These are phyloP conservation scores for Pheosia gnoma DNA, from an alignment of 2,888 invertebrate genomes.

Conservation along the genomic window DNA sequence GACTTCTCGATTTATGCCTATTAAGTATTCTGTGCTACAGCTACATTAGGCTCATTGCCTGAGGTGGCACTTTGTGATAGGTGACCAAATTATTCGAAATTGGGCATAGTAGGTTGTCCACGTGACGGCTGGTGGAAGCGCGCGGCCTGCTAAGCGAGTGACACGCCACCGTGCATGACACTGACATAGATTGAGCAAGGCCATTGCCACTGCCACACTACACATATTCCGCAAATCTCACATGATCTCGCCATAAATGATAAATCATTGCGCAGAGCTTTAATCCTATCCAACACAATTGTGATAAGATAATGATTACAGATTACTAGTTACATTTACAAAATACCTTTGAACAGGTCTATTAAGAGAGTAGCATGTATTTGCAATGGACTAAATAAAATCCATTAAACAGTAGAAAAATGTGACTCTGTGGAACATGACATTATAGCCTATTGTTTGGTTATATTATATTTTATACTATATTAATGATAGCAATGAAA, in stretches of 20 bases:
- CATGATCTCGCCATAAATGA: conserved; percentile 32
- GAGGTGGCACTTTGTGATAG: background rate
- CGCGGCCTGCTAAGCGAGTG: conserved; percentile 15
- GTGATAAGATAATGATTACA: conserved; percentile 20
- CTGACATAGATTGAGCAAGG: conserved; percentile 54
- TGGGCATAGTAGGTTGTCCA: conserved; percentile 12
- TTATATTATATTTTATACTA: background rate
- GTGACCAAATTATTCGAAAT: background rate
- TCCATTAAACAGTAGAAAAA: background rate
- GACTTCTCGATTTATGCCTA: background rate
- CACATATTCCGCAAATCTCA: conserved; percentile 38
- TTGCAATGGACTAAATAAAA: background rate
- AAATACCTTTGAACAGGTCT: background rate
- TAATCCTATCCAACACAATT: conserved; percentile 10
- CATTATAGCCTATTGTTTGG: background rate
- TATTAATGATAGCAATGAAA: no score
- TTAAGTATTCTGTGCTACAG: background rate
- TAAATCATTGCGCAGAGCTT: conserved; percentile 30
- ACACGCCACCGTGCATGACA: conserved; percentile 48
- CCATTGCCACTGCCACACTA: conserved; percentile 37
- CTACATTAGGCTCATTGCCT: background rate
- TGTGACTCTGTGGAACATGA: no score
- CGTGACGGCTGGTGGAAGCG: conserved; percentile 25
- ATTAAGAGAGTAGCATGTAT: background rate
- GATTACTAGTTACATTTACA: background rate